Percentiles rank a stretch among this genome's conserved stretches.
Conservation (phyloP, 2,888 invertebrate species). For the Scotopteryx bipunctaria region DNA sequence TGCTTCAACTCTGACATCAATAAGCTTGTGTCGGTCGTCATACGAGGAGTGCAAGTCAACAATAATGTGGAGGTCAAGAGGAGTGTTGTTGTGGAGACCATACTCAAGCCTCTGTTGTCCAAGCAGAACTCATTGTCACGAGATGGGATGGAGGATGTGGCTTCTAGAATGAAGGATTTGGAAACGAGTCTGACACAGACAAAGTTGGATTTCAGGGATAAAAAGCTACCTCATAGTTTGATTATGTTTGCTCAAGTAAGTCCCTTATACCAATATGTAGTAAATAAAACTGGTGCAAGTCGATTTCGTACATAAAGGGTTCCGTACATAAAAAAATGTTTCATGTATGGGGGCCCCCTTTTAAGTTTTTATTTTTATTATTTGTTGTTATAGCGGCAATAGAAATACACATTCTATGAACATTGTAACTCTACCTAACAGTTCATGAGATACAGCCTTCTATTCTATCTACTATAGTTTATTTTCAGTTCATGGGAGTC, state of each 20-base stretch:
- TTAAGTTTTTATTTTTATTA: no score
- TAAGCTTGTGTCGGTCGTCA: slow-evolving; percentile 91
- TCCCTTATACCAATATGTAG: no score
- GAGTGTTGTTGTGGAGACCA: slow-evolving; percentile 72
- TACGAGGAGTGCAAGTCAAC: slow-evolving; percentile 90
- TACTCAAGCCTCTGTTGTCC: slow-evolving; percentile 75
- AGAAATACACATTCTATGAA: no score
- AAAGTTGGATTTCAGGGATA: slow-evolving; percentile 87
- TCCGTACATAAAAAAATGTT: no score
- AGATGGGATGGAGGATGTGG: slow-evolving; percentile 45
- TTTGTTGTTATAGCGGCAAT: no score
- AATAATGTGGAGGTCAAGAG: slow-evolving; percentile 86
- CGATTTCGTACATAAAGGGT: no score
- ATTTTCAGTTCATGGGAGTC: slow-evolving; percentile 90
- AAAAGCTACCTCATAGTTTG: slow-evolving; percentile 90
- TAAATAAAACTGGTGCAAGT: background rate
- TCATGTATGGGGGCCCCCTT: no score
- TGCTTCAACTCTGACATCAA: slow-evolving; percentile 94
- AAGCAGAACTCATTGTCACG: slow-evolving; percentile 68
- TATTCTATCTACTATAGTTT: no score
- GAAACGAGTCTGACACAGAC: slow-evolving; percentile 52
- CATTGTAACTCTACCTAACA: no score
- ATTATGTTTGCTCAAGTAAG: slow-evolving; percentile 93
- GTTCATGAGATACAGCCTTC: background rate
- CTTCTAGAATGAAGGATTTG: slow-evolving; percentile 38